phyloP scores from a whole-genome alignment of 2,888 invertebrate species.

The Agrotis puta region DNA sequence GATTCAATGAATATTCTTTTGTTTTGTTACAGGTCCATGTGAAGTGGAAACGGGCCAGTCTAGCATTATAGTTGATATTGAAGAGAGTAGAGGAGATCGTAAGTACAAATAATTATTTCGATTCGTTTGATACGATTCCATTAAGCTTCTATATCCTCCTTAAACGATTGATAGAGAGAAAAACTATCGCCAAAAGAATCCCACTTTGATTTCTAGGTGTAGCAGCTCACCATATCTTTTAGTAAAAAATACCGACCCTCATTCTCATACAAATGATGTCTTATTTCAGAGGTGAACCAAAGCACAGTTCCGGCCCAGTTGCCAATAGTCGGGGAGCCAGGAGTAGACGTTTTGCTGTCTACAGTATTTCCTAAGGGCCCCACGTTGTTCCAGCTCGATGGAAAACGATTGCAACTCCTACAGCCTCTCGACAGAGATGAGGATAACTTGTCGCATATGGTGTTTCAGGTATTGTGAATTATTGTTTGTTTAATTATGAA shows the following conservation, averaged over 20 bases:
- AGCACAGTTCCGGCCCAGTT: conserved; percentile 95
- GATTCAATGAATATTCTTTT: conserved; percentile 6
- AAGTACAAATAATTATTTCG: conserved; percentile 86
- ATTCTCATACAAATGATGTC: background rate
- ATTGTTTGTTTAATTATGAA: background rate
- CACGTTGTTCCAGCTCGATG: conserved; percentile 95
- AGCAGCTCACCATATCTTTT: no score
- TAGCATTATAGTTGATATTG: conserved; percentile 97
- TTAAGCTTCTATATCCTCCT: no score
- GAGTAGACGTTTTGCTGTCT: conserved; percentile 94
- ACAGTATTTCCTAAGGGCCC: conserved; percentile 95
- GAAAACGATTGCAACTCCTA: conserved; percentile 95
- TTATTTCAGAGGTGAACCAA: conserved; percentile 94
- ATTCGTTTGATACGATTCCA: no score
- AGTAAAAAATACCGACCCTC: background rate
- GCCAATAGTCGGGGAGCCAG: conserved; percentile 96
- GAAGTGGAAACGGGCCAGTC: conserved; percentile 97
- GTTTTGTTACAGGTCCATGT: conserved; percentile 90
- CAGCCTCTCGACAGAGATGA: conserved; percentile 96
- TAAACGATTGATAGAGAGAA: no score
- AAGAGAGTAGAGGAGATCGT: conserved; percentile 96
- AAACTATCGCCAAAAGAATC: no score
- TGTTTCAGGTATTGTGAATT: conserved; percentile 93
- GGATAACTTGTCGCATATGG: conserved; percentile 96
- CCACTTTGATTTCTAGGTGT: no score